Conservation (phyloP, 2,888 invertebrate genomes). For the Empis stercorea region DNA sequence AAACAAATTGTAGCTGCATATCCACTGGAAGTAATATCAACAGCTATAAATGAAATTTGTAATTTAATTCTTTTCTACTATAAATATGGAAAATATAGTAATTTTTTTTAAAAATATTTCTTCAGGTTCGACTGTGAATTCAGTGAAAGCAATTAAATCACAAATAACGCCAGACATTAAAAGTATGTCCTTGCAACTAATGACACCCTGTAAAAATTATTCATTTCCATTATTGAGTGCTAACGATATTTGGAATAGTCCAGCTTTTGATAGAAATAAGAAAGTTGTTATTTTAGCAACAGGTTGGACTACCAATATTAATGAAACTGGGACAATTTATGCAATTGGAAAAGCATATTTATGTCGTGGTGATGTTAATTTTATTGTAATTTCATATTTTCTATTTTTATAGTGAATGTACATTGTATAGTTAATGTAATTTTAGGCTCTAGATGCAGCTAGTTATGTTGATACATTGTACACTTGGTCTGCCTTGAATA, state of each 20-base stretch:
- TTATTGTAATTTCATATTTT: slow-evolving; percentile 24
- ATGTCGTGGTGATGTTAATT: slow-evolving; percentile 30
- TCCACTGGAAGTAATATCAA: slow-evolving; percentile 27
- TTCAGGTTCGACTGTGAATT: slow-evolving; percentile 27
- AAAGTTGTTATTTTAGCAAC: slow-evolving; percentile 30
- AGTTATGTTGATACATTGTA: slow-evolving; percentile 29
- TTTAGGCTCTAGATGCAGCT: slow-evolving; percentile 29
- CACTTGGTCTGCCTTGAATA: slow-evolving; percentile 33
- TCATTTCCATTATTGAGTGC: slow-evolving; percentile 24
- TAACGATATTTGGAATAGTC: slow-evolving; percentile 26
- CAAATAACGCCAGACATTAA: slow-evolving; percentile 25
- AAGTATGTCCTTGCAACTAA: slow-evolving; percentile 27
- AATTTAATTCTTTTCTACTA: too few species aligned
- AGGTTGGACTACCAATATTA: slow-evolving; percentile 31
- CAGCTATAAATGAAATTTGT: slow-evolving; percentile 27
- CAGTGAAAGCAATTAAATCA: slow-evolving; percentile 21
- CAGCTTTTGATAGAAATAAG: slow-evolving; percentile 24
- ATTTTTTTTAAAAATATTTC: too few species aligned
- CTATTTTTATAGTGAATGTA: too few species aligned
- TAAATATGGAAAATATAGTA: too few species aligned
- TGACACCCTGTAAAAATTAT: slow-evolving; percentile 21
- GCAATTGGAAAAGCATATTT: slow-evolving; percentile 26
- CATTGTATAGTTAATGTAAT: too few species aligned
- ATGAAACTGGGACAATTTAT: slow-evolving; percentile 22
- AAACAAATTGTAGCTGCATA: slow-evolving; percentile 31